These are phyloP conservation scores for Archilochus colubris DNA, from an alignment of 2,113 vertebrate genomes.

Conservation along the genomic window DNA sequence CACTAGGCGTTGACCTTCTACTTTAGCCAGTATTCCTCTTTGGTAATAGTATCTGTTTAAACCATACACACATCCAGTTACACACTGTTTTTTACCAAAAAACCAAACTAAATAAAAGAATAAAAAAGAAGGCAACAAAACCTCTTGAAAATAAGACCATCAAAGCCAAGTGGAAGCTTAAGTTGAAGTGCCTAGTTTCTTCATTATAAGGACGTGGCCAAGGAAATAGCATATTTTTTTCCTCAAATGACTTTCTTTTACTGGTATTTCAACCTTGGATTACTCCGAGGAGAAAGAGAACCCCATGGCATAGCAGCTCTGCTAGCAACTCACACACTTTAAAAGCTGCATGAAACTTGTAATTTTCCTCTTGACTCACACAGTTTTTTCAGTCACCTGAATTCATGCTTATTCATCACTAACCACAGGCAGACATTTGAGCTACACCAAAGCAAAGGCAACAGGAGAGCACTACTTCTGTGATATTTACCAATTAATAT, in stretches of 20 bases:
- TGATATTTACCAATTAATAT: neutral
- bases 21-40: conserved; percentile 97
- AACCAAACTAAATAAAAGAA: neutral
- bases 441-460: neutral
- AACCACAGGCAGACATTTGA: neutral
- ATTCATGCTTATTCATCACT: neutral
- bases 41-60: conserved; percentile 95
- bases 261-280: neutral
- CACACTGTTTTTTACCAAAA: neutral
- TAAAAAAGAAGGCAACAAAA: neutral
- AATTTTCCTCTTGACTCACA: neutral
- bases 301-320: neutral
- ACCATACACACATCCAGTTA: neutral
- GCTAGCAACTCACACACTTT: neutral
- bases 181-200: neutral
- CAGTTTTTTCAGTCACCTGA: neutral
- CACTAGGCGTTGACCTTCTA: conserved; percentile 97
- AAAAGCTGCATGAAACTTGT: neutral
- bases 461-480: neutral
- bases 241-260: neutral
- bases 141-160: neutral
- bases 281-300: neutral
- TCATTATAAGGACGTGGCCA: neutral
- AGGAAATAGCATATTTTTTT: neutral
- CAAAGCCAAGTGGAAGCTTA: neutral